Evolutionary conservation across 2,888 invertebrate genomes (phyloP).

Genomic region (Cephus nigrinus): DNA sequence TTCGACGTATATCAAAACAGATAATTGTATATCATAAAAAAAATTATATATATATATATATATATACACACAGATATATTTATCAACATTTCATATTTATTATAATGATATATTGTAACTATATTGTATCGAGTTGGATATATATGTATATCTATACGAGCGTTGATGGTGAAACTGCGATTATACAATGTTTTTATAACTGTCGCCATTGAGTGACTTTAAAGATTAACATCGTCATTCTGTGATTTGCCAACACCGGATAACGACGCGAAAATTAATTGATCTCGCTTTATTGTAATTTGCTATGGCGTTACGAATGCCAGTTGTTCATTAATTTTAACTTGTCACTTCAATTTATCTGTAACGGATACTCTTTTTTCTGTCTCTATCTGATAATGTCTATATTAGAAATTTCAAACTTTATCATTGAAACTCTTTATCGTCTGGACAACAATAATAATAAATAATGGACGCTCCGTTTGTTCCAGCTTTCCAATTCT

Average conservation of each 20-base stretch:
- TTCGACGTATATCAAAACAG: constrained; percentile 1
- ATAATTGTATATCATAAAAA: constrained; percentile 6
- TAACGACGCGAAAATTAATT: background rate
- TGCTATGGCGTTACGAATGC: constrained; percentile 1
- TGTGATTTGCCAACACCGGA: constrained; percentile 20
- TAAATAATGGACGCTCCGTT: constrained; percentile 38
- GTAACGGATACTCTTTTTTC: background rate
- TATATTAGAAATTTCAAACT: background rate
- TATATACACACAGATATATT: constrained; percentile 22
- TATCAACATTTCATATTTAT: constrained; percentile 42
- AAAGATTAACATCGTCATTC: constrained; percentile 35
- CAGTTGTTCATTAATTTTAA: background rate
- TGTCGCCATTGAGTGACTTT: constrained; percentile 30
- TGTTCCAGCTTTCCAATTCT: constrained; percentile 29
- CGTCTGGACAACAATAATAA: constrained; percentile 17
- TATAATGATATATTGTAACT: constrained; percentile 47
- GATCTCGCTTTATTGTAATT: background rate
- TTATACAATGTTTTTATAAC: constrained; percentile 36
- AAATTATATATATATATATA: constrained; percentile 8
- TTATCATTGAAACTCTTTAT: background rate
- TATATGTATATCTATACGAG: constrained; percentile 31
- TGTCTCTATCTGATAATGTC: background rate
- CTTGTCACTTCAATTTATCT: background rate
- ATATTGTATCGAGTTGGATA: constrained; percentile 33
- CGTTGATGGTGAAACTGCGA: constrained; percentile 37